Base-by-base conservation (phyloP, 2,888 invertebrate species). In the Chymomyza fuscimana region DNA sequence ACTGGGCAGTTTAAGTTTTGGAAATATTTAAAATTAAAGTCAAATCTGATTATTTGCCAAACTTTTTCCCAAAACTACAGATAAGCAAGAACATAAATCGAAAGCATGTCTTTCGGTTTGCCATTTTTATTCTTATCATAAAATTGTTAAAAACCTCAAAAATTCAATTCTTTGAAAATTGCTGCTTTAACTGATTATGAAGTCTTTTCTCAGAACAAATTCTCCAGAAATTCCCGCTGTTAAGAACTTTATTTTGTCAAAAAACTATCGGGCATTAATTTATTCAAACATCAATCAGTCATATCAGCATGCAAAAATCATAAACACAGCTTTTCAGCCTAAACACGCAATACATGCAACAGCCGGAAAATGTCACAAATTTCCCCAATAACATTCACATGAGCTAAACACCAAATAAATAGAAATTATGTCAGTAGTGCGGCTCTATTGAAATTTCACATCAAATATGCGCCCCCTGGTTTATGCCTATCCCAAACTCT, bases 401-500 rank as follows among this genome's bases (percentile, higher is more conserved):
- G 80, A 87, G 74, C 70, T 82, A 70, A 86, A 67, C 63, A 40
- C 60, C 70, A 76, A 88, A 84, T 78, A 86, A 80, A 85, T 86
- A 85, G 84, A 77, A 88, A 86, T 88, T 88, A 85, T 88, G 82
- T 86, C 85, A 88, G 81, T 74, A 50, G 7, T 36, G 16, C n/a
- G 46, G 64, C 36, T 66, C 58, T 65, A 81, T 74, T 74, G 76
- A 68, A 77, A 81, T 86, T 77, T 73, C 86, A 77, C 77, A 81
- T 75, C 72, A 74, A 73, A 60, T 59, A 25, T 19, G 19, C 1
- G 19, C 1, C 32, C 6, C 32, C 32, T 5, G 32, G 7, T 7
- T 32, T 32, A 7, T 32, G 1, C 6, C 36, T 25, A 22, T 29
- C 15, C 58, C 58, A 22, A 73, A 67, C 51, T 59, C 25, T 25